Evolutionary conservation across 1,140 invertebrate genomes (phyloP).

Genomic region (Trypoxylus dichotomus): DNA sequence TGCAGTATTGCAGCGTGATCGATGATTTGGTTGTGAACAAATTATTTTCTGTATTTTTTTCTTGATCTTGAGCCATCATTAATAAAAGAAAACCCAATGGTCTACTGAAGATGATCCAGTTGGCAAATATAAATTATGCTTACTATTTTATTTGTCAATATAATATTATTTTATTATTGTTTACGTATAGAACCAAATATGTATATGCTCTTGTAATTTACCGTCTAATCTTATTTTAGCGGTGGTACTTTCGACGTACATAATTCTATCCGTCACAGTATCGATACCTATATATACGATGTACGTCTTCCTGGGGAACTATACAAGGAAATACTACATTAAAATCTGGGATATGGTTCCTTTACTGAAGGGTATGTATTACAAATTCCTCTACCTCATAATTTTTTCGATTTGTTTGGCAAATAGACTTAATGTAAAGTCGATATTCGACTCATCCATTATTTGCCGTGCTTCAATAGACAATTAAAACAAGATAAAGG

Average conservation of each 20-base stretch:
- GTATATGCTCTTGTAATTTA: neutral
- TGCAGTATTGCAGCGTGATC: too few relatives aligned
- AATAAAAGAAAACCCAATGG: neutral
- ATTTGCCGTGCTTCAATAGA: too few relatives aligned
- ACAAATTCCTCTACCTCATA: too few relatives aligned
- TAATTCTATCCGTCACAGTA: neutral
- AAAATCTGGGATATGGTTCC: slow-evolving; percentile 10
- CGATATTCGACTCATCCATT: too few relatives aligned
- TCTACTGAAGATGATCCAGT: neutral
- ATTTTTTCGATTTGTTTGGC: too few relatives aligned
- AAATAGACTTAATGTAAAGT: too few relatives aligned
- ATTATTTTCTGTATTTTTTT: too few relatives aligned
- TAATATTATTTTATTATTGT: neutral
- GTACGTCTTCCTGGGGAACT: slow-evolving; percentile 16
- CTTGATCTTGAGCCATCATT: neutral
- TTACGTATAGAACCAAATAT: neutral
- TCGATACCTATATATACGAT: slow-evolving; percentile 14
- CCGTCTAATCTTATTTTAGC: slow-evolving; percentile 15
- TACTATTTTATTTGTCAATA: neutral
- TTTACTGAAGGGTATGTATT: slow-evolving; percentile 13
- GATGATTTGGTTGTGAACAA: too few relatives aligned
- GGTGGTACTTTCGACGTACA: neutral
- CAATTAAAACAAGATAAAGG: too few relatives aligned
- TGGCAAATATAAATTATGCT: too few relatives aligned
- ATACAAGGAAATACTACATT: slow-evolving; percentile 4